A percentile compares a stretch with the other conserved stretches of the same genome.
These are phyloP conservation scores for Egretta garzetta DNA, from an alignment of 2,113 vertebrate genomes.

Conservation along the genomic window DNA sequence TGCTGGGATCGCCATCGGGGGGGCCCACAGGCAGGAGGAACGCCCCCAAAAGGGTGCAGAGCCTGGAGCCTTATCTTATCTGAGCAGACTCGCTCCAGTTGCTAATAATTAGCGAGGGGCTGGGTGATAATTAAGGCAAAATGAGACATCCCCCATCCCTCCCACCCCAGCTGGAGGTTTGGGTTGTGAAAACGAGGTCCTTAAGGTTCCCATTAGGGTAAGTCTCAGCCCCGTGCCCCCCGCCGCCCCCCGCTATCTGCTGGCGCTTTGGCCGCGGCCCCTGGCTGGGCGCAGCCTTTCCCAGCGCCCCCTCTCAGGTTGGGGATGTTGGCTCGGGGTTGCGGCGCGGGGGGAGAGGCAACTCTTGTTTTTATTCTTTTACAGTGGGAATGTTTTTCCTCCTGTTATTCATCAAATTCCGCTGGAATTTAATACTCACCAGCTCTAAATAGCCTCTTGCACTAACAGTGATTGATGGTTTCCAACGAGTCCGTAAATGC, in stretches of 20 bases:
- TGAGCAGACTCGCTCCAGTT: background rate
- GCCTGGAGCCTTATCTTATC: constrained; percentile 6
- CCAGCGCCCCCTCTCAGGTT: background rate
- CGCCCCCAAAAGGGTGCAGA: background rate
- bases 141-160: background rate
- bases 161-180: background rate
- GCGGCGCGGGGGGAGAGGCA: background rate
- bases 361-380: constrained; percentile 30
- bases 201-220: background rate
- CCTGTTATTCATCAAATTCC: constrained; percentile 68
- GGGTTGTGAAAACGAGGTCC: background rate
- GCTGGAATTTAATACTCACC: constrained; percentile 64
- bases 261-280: fast-evolving
- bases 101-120: constrained; percentile 25
- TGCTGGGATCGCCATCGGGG: background rate
- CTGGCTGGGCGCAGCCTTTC: background rate
- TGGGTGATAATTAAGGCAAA: constrained; percentile 48
- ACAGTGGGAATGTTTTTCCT: constrained; percentile 62
- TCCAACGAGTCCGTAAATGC: constrained; percentile 48
- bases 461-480: constrained; percentile 68
- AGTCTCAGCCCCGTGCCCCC: background rate
- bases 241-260: background rate
- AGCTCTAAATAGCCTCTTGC: constrained; percentile 55
- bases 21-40: background rate
- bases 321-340: background rate